phyloP scores from a whole-genome alignment of 2,888 invertebrate genomes.

The Microdon myrmicae region DNA sequence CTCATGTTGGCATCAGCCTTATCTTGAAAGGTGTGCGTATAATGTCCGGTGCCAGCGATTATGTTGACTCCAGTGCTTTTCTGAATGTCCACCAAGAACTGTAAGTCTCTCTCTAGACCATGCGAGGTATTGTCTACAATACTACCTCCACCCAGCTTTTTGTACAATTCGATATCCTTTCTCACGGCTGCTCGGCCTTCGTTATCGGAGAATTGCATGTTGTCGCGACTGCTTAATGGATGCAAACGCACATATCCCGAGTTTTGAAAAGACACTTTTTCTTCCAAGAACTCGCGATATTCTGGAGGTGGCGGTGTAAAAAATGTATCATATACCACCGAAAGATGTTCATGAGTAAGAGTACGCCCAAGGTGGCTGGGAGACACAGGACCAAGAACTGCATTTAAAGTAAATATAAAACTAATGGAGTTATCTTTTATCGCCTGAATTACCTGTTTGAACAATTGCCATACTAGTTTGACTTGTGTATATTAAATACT shows the following conservation, averaged over 20 bases:
- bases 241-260: constrained; percentile 74
- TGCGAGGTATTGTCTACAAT: constrained; percentile 79
- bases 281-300: constrained; percentile 64
- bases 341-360: constrained; percentile 77
- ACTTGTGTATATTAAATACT: no score
- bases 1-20: constrained; percentile 63
- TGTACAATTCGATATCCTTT: constrained; percentile 73
- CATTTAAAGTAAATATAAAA: no score
- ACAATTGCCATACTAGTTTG: no score
- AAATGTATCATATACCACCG: constrained; percentile 72
- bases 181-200: constrained; percentile 70
- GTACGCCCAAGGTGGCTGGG: constrained; percentile 70
- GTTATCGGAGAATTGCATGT: constrained; percentile 71
- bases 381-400: constrained; percentile 72
- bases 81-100: constrained; percentile 70
- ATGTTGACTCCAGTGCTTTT: constrained; percentile 72
- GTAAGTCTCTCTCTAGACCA: constrained; percentile 72
- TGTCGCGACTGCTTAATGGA: constrained; percentile 74
- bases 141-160: constrained; percentile 74
- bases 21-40: constrained; percentile 73
- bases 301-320: constrained; percentile 68
- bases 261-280: constrained; percentile 68
- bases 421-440: no score
- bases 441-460: no score
- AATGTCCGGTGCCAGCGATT: constrained; percentile 80